Evolutionary conservation across 2,888 invertebrate species (phyloP).

Genomic region (Ditylenchus weischeri): DNA sequence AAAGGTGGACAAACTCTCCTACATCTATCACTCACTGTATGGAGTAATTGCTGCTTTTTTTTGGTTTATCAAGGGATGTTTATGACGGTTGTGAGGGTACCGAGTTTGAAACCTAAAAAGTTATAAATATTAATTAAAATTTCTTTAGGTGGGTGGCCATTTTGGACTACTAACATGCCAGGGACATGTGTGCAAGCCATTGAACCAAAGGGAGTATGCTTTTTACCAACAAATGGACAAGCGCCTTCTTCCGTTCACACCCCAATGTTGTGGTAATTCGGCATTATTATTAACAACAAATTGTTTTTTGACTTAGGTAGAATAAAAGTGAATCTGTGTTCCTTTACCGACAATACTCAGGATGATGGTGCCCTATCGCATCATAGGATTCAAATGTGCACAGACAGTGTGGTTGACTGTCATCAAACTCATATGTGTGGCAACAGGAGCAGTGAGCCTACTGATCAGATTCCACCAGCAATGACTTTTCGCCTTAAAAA

Average conservation of each 20-base stretch:
- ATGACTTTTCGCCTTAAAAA: conserved; percentile 39
- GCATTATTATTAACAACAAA: no score
- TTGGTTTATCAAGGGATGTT: no score
- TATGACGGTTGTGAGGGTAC: no score
- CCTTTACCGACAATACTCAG: conserved; percentile 22
- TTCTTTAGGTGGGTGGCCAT: conserved; percentile 46
- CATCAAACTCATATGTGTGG: conserved; percentile 20
- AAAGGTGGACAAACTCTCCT: no score
- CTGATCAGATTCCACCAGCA: neutral
- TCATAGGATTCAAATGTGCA: conserved; percentile 20
- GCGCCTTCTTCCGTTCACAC: conserved; percentile 47
- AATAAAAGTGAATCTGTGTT: conserved; percentile 28
- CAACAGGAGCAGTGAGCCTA: neutral
- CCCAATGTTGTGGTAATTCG: conserved; percentile 51
- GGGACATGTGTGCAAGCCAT: conserved; percentile 56
- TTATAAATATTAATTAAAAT: no score
- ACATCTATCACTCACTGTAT: no score
- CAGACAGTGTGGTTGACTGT: conserved; percentile 35
- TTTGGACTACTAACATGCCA: conserved; percentile 54
- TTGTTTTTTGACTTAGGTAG: conserved; percentile 25
- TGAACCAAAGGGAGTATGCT: conserved; percentile 53
- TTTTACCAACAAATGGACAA: conserved; percentile 52
- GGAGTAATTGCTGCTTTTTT: no score
- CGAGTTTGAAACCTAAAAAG: no score
- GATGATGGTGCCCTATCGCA: conserved; percentile 6